These are phyloP conservation scores for Stegastes partitus DNA, from an alignment of 2,113 vertebrate species.

Conservation along the genomic window DNA sequence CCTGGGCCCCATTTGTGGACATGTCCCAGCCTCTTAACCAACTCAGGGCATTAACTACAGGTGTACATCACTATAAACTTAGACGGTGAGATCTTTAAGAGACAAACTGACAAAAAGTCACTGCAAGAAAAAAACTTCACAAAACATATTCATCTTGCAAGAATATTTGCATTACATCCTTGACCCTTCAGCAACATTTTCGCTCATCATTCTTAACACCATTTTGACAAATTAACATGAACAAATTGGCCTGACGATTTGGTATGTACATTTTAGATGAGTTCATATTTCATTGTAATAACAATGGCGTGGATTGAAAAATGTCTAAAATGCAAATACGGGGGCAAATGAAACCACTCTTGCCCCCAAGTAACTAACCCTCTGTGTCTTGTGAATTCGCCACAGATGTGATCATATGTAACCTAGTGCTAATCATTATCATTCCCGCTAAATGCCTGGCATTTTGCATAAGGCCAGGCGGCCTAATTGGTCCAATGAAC, in stretches of 20 bases:
- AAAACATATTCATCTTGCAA: not conserved
- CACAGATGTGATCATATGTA: slow-evolving; percentile 68
- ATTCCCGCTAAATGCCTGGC: slow-evolving; percentile 78
- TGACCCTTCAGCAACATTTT: not conserved
- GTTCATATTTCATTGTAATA: slow-evolving; percentile 21
- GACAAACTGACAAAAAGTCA: not conserved
- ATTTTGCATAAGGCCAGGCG: slow-evolving; percentile 76
- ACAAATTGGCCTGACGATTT: slow-evolving; percentile 6
- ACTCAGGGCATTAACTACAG: not conserved
- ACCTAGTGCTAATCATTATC: slow-evolving; percentile 78
- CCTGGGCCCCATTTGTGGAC: not conserved
- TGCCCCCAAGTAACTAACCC: slow-evolving; percentile 51
- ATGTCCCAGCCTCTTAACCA: not conserved
- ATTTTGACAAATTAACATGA: slow-evolving; percentile 7
- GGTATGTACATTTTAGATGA: slow-evolving; percentile 17
- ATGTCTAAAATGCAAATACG: slow-evolving; percentile 49
- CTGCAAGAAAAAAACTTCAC: not conserved
- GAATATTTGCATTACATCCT: not conserved
- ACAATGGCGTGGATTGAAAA: slow-evolving; percentile 57
- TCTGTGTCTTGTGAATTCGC: slow-evolving; percentile 30
- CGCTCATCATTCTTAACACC: not conserved
- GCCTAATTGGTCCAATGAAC: slow-evolving; percentile 80
- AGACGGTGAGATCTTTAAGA: not conserved
- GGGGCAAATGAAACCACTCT: slow-evolving; percentile 46
- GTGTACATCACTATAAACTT: not conserved